Conservation (phyloP, 2,113 vertebrate genomes). For the Chlamydotis undulata region DNA sequence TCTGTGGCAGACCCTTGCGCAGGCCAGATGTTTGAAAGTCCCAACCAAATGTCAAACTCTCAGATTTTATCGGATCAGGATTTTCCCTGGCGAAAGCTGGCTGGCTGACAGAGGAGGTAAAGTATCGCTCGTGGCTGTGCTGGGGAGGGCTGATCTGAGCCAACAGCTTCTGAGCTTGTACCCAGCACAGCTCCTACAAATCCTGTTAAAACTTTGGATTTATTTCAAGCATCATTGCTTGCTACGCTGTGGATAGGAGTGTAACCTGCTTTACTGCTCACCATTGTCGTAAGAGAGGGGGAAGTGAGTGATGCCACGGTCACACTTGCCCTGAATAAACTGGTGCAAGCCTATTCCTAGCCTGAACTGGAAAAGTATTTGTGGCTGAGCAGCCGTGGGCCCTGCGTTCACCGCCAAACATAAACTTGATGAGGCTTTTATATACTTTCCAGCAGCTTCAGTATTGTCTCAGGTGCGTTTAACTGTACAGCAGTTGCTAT, state of each 20-base stretch:
- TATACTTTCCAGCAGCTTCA: not conserved
- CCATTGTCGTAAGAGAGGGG: not conserved
- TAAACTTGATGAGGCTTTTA: not conserved
- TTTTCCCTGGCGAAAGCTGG: not conserved
- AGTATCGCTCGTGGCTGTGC: not conserved
- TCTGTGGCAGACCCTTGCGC: not conserved
- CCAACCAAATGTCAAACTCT: not conserved
- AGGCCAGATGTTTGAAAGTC: not conserved
- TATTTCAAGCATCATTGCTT: not conserved
- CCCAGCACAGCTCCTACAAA: not conserved
- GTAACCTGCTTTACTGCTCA: not conserved
- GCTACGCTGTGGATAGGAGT: not conserved
- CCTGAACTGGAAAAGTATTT: not conserved
- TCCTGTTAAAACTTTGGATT: not conserved
- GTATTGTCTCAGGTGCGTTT: constrained; percentile 5
- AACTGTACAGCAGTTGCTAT: not conserved
- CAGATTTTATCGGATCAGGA: not conserved
- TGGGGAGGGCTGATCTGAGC: not conserved
- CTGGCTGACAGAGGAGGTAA: not conserved
- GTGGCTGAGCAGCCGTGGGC: not conserved
- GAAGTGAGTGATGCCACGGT: not conserved
- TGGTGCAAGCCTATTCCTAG: not conserved
- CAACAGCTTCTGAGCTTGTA: not conserved
- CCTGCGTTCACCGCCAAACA: not conserved
- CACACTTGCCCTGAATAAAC: not conserved